These are phyloP conservation scores for Pseudocheirus occidentalis DNA, from an alignment of 2,797 vertebrate genomes.

Conservation along the genomic window DNA sequence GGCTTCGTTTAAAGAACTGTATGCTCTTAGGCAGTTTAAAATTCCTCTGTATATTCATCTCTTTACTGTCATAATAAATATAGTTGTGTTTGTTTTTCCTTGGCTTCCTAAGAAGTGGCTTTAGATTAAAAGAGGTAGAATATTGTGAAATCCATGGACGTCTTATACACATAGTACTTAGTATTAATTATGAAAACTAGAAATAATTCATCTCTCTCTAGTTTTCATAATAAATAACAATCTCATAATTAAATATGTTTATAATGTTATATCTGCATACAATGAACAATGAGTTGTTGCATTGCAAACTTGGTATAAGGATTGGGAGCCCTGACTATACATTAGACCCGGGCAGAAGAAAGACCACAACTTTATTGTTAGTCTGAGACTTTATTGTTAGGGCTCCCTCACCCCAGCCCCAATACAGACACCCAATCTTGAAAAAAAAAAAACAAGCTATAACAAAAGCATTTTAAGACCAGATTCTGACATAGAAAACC, in stretches of 20 bases:
- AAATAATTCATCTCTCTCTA: neutral
- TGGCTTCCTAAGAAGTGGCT: conserved; percentile 41
- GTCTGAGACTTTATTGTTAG: neutral
- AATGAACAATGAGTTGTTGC: neutral
- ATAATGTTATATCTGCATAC: neutral
- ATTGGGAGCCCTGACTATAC: neutral
- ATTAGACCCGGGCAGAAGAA: neutral
- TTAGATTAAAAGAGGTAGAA: conserved; percentile 12
- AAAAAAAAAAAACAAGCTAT: neutral
- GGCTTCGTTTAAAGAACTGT: neutral
- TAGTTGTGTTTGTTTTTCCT: conserved; percentile 1
- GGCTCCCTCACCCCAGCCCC: neutral
- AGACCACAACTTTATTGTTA: neutral
- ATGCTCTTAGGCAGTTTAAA: neutral
- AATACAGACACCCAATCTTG: neutral
- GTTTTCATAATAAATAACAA: neutral
- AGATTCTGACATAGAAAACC: neutral
- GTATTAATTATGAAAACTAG: conserved; percentile 2
- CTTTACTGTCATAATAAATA: neutral
- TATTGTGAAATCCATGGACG: conserved; percentile 13
- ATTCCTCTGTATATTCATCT: neutral
- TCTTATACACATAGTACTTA: conserved; percentile 7
- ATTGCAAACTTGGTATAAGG: neutral
- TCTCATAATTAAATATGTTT: neutral
- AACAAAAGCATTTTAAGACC: neutral